phyloP scores from a whole-genome alignment of 2,888 invertebrate species.

The Baronia brevicornis region DNA sequence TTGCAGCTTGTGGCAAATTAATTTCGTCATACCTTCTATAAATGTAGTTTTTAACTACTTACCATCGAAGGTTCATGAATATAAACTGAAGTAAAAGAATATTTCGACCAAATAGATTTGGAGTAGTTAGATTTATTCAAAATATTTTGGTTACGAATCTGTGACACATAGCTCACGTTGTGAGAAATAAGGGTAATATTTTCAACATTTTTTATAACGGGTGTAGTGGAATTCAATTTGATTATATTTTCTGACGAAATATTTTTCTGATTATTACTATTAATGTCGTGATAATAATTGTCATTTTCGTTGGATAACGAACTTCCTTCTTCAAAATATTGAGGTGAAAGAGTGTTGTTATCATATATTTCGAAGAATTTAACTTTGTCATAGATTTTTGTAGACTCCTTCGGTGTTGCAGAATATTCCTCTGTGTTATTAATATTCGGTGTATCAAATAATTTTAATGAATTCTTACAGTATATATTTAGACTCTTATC shows the following conservation, averaged over 20 bases:
- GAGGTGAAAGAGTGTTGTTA: conserved; percentile 30
- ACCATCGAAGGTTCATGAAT: conserved; percentile 57
- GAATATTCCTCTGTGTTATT: conserved; percentile 1
- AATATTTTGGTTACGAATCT: conserved; percentile 19
- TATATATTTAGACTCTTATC: conserved; percentile 10
- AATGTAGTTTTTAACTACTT: conserved; percentile 13
- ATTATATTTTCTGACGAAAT: no score
- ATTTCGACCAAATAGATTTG: conserved; percentile 38
- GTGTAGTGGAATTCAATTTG: no score
- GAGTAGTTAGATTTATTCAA: conserved; percentile 9
- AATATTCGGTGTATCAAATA: background rate
- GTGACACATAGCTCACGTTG: no score
- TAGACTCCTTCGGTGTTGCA: conserved; percentile 8
- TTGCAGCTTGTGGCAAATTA: no score
- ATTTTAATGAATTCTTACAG: conserved; percentile 12
- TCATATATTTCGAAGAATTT: conserved; percentile 64
- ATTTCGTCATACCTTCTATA: no score
- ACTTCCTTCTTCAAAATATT: conserved; percentile 2
- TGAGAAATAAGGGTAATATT: no score
- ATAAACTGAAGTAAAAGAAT: conserved; percentile 53
- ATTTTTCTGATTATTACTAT: background rate
- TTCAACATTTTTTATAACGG: no score
- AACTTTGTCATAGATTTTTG: conserved; percentile 41
- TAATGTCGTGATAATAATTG: conserved; percentile 6
- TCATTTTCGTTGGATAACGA: conserved; percentile 5